Evolutionary conservation across 2,888 invertebrate genomes (phyloP).

Genomic region (Melieria crassipennis): DNA sequence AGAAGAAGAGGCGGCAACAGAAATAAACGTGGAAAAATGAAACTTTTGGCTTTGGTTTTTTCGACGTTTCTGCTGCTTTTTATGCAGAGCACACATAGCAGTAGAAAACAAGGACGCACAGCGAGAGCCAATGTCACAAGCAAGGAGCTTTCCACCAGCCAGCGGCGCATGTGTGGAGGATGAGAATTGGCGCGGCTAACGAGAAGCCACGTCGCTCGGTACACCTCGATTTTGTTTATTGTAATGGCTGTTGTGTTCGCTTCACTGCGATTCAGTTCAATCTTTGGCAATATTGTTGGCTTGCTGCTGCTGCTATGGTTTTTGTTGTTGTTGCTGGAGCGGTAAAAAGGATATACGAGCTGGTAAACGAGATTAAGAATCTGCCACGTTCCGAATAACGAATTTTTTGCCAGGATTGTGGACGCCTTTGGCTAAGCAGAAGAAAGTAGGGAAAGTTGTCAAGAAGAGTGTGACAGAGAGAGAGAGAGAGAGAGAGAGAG

Average conservation of each 20-base stretch:
- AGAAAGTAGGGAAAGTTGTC: no score
- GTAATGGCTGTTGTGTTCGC: conserved; percentile 46
- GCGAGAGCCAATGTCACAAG: conserved; percentile 33
- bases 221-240: conserved; percentile 50
- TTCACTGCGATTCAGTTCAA: no score
- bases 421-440: no score
- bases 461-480: conserved; percentile 30
- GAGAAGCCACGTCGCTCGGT: conserved; percentile 6
- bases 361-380: conserved; percentile 57
- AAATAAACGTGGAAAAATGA: conserved; percentile 37
- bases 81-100: conserved; percentile 37
- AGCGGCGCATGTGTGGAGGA: no score
- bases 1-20: no score
- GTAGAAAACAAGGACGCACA: conserved; percentile 16
- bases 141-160: no score
- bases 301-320: conserved; percentile 38
- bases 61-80: conserved; percentile 29
- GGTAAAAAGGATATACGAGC: conserved; percentile 52
- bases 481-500: conserved; percentile 40
- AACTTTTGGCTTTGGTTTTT: conserved; percentile 21
- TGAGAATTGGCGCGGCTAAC: conserved; percentile 30
- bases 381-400: no score
- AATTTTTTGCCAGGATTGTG: no score
- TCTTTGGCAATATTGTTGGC: no score
- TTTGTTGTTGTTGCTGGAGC: conserved; percentile 31